Base-by-base conservation (phyloP, 2,888 invertebrate genomes). In the Glomeris marginata region DNA sequence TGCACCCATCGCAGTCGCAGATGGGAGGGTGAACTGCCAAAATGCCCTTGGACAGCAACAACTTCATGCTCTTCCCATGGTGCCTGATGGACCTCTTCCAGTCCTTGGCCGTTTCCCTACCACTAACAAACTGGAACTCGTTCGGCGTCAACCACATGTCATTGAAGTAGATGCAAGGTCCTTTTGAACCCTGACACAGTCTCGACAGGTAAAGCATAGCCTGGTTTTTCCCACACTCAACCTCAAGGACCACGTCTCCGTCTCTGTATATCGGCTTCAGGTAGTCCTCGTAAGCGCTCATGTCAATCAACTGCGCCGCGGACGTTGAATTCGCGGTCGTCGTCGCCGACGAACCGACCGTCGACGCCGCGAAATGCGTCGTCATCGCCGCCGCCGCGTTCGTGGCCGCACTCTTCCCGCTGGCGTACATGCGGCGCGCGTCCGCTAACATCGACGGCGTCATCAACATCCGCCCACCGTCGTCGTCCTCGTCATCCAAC, bases 81-180 rank as follows among this genome's bases (percentile, higher is more conserved):
- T 72, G 71, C 38, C 70, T 61, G 52, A 71, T 70, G 41, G 69
- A 69, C 8, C 68, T 53, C 57, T 69, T 69, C 69, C 68, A 69
- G 57, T 70, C 70, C 58, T 71, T 70, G 45, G 71, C 70, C 36
- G 68, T 68, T 58, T 70, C 68, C 43, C 70, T 56, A n/a, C 70
- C 69, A 59, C 70, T 68, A 37, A 70, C 62, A 48, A 62, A 63
- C 58, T 71, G 71, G 55, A 71, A 71, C 58, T 70, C 69, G 59
- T 71, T 71, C 2, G 71, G 71, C 2, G 70, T 71, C 41, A 69
- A 59, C 67, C 69, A 70, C 36, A 62, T 58, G 22, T 63, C 63
- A 50, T 65, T 62, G 56, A 63, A 67, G 13, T 63, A 56, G 49
- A 70, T 67, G 56, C 69, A 71, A n/a, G 66, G 64, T n/a, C 70